phyloP scores from a whole-genome alignment of 2,113 vertebrate species.

The Thalassarche chlororhynchos region DNA sequence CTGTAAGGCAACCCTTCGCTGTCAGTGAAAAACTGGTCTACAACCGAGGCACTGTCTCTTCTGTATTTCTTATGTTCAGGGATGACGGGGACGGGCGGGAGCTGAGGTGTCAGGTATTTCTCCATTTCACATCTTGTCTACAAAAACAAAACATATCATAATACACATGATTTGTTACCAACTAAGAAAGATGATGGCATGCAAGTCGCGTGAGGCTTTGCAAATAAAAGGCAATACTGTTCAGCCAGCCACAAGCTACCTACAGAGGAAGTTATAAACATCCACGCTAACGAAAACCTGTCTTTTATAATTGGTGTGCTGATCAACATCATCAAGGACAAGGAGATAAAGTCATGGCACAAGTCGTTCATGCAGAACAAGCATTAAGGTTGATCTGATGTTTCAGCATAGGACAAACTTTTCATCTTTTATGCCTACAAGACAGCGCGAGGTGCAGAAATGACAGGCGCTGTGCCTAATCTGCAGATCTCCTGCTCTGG shows the following conservation, averaged over 20 bases:
- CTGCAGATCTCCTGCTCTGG: constrained; percentile 50
- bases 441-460: not conserved
- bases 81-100: constrained; percentile 72
- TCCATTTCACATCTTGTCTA: constrained; percentile 96
- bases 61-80: constrained; percentile 86
- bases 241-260: not conserved
- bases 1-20: constrained; percentile 89
- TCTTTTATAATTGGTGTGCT: not conserved
- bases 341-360: not conserved
- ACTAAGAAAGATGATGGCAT: not conserved
- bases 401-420: not conserved
- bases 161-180: constrained; percentile 10
- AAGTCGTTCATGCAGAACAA: not conserved
- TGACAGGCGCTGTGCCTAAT: not conserved
- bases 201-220: not conserved
- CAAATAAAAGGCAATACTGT: not conserved
- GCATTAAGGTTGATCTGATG: not conserved
- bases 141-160: constrained; percentile 27
- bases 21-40: constrained; percentile 92
- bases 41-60: constrained; percentile 84
- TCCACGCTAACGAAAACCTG: not conserved
- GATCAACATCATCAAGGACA: not conserved
- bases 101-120: constrained; percentile 85
- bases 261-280: not conserved
- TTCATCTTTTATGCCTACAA: constrained; percentile 26